Evolutionary conservation across 2,113 vertebrate species (phyloP), one percentile per base, ranked within the genome.

Genomic region (Tamias sibiricus): DNA sequence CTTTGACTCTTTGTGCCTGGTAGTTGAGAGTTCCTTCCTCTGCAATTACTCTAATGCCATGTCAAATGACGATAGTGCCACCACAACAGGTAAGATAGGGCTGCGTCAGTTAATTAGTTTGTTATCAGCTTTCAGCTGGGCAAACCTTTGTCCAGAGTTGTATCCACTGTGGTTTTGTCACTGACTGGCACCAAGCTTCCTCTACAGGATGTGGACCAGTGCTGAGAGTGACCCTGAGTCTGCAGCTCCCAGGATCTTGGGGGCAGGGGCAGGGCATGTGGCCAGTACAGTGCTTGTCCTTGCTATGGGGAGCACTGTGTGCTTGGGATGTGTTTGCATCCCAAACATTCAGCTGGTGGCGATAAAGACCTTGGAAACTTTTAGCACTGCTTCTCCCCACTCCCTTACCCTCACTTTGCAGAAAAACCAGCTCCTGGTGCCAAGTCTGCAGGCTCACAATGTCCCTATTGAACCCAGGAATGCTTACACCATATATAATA

Each of bases 301-400:
- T 49, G 32, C 74, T 91, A 26, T 54, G 52, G 20, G 35, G 72
- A 54, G 54, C 47, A 1, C 69, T 47, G 11, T 97, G 97, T 68
- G 75, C 89, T 93, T 92, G 72, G 89, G 71, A 91, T 66, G 35
- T 59, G 37, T 93, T 93, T 89, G 89, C 62, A 77, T 69, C 71
- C 68, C 93, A 92, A 75, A 97, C 90, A 81, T 74, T 87, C 37
- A 84, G 59, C 77, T 14, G n/a, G 62, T 64, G 47, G 32, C 1
- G 93, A 97, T 93, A 96, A 96, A 97, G 82, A 66, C 72, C 35
- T 32, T n/a, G 77, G 88, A 79, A 92, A 90, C 90, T 64, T 79
- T 68, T 35, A 30, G 77, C 64, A n/a, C 47, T 44, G 68, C 13
- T 54, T 42, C 17, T 86, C 68, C 52, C 37, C 32, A 42, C 47